These are phyloP conservation scores for Fratercula arctica DNA, from an alignment of 2,797 vertebrate species.

Conservation along the genomic window DNA sequence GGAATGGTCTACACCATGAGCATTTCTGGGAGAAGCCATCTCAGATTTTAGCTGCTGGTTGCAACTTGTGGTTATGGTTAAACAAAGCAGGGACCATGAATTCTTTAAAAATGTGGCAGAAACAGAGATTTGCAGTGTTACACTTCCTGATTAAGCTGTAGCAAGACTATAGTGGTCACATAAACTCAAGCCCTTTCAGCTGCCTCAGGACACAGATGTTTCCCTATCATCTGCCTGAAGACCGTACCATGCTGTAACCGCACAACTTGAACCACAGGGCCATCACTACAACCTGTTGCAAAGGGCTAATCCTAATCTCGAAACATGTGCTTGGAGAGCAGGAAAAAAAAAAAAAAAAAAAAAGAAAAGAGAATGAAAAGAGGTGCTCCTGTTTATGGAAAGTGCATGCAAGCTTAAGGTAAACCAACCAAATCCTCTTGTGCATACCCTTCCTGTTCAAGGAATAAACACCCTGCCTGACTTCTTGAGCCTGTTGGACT, in stretches of 20 bases:
- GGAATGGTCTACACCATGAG: not conserved
- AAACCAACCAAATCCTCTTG: not conserved
- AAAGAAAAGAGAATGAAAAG: not conserved
- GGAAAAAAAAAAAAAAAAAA: not conserved
- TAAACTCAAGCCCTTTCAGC: not conserved
- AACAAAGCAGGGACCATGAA: not conserved
- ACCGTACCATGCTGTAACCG: not conserved
- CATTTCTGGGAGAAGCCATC: not conserved
- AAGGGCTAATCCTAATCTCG: not conserved
- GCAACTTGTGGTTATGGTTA: not conserved
- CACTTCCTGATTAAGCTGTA: not conserved
- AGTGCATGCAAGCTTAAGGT: not conserved
- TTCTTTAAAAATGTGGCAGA: not conserved
- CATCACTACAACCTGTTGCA: not conserved
- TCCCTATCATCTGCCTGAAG: not conserved
- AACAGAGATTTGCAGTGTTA: not conserved
- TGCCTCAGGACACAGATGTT: not conserved
- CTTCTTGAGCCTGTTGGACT: not conserved
- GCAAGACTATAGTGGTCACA: not conserved
- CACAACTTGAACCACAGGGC: not conserved
- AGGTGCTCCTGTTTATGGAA: not conserved
- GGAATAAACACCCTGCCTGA: not conserved
- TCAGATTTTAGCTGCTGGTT: not conserved
- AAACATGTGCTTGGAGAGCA: fast-evolving
- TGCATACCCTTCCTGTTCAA: not conserved